Base-by-base conservation (phyloP, 2,888 invertebrate genomes). In the Imbricaverruca yamaguchii region DNA sequence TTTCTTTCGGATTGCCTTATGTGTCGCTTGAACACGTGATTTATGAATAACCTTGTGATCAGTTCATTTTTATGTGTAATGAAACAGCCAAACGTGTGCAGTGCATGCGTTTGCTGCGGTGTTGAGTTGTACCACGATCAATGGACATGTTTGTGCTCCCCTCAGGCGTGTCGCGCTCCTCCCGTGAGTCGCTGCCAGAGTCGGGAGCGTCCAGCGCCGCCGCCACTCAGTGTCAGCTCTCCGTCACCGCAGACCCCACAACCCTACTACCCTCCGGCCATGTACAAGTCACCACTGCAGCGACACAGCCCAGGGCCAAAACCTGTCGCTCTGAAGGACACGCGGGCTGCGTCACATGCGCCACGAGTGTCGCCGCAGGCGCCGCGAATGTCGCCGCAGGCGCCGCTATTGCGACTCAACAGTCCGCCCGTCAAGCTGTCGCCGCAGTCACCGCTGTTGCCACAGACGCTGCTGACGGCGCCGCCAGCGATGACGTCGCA, bases 401-500 rank as follows among this genome's bases (percentile, higher is more conserved):
- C 25, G 0, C 67, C 25, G 23, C n/a, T n/a, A n/a, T n/a, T n/a
- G n/a, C n/a, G 74, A 18, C 74, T 53, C 53, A 74, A 74, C 74
- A 74, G 74, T 18, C 74, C 74, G 74, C 74, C 74, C 6, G 74
- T 74, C 15, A 39, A 53, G 74, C 74, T 53, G 23, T 74, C 74
- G 21, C 74, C 74, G 39, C 74, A 74, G 74, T 12, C 53, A 1
- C 53, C 53, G 15, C 74, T 18, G 39, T 4, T 18, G 53, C 39
- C 23, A 25, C n/a, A 6, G 57, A 25, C 53, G 61, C 39, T 56
- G 15, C 57, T 39, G 56, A 13, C 63, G 59, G 21, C 80, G 65
- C 61, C n/a, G n/a, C 61, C 13, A 55, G 12, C n/a, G n/a, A n/a
- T n/a, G n/a, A n/a, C n/a, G n/a, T n/a, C n/a, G n/a, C n/a, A n/a